These are phyloP conservation scores for Erebia epiphron DNA, from an alignment of 2,888 invertebrate species.

Conservation along the genomic window DNA sequence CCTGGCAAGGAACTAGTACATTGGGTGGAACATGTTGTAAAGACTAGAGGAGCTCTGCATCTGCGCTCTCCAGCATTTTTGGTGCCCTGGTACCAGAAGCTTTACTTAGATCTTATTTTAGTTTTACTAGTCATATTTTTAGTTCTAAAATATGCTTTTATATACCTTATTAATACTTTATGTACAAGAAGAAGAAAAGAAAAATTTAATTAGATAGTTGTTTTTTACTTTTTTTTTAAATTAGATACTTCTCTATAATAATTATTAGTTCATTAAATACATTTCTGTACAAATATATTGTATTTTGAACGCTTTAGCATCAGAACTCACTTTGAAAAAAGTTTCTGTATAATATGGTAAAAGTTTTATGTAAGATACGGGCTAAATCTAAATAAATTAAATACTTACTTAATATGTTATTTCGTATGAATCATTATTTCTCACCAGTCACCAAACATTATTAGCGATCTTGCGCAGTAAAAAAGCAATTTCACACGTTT, in stretches of 20 bases:
- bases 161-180: not conserved
- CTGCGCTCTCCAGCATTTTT: slow-evolving; percentile 55
- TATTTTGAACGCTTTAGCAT: too few species aligned
- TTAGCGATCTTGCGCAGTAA: too few species aligned
- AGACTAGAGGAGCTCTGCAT: slow-evolving; percentile 56
- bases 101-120: slow-evolving; percentile 53
- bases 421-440: not conserved
- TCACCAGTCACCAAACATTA: too few species aligned
- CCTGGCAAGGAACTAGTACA: slow-evolving; percentile 53
- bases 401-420: not conserved
- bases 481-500: too few species aligned
- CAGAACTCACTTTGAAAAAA: too few species aligned
- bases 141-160: slow-evolving; percentile 1
- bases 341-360: too few species aligned
- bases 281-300: too few species aligned
- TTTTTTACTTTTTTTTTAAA: too few species aligned
- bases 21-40: slow-evolving; percentile 60
- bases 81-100: slow-evolving; percentile 57
- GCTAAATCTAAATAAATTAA: too few species aligned
- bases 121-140: slow-evolving; percentile 12
- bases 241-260: too few species aligned
- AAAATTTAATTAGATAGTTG: slow-evolving; percentile 1
- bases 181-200: not conserved
- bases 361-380: too few species aligned
- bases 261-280: too few species aligned